Evolutionary conservation across 2,797 vertebrate species (phyloP).

Genomic region (Chaetodon trifasciatus): DNA sequence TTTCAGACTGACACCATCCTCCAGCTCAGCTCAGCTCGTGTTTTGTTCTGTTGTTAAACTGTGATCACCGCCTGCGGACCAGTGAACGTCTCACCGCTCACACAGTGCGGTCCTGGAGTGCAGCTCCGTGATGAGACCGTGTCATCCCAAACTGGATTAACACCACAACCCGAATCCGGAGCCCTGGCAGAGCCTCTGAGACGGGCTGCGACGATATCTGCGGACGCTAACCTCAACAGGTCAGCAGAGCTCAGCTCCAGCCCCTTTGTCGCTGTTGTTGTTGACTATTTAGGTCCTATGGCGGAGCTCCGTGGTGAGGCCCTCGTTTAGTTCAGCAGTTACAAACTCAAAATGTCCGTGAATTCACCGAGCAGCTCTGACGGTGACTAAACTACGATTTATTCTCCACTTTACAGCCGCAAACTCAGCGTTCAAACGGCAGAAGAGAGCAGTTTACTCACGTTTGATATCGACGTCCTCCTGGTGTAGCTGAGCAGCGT

Average conservation of each 20-base stretch:
- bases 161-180: background rate
- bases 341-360: constrained; percentile 61
- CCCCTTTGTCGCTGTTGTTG: constrained; percentile 48
- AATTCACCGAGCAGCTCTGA: constrained; percentile 9
- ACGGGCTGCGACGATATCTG: rapidly evolving
- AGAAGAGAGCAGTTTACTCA: constrained; percentile 50
- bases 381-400: rapidly evolving
- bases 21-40: too few relatives aligned
- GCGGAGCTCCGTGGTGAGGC: constrained; percentile 88
- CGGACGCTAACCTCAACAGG: rapidly evolving
- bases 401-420: background rate
- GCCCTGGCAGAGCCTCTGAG: background rate
- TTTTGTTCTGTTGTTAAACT: too few relatives aligned
- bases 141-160: constrained; percentile 3
- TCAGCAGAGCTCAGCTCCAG: background rate
- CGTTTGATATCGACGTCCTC: constrained; percentile 84
- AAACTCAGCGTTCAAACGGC: background rate
- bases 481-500: constrained; percentile 81
- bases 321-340: constrained; percentile 76
- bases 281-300: constrained; percentile 83
- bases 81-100: too few relatives aligned
- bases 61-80: too few relatives aligned
- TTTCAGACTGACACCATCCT: too few relatives aligned
- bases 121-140: constrained; percentile 82
- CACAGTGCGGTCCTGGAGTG: constrained; percentile 68